A percentile compares a stretch with the other conserved stretches of the same genome.
Evolutionary conservation across 2,797 vertebrate genomes (phyloP).

Genomic region (Agapornis canus): DNA sequence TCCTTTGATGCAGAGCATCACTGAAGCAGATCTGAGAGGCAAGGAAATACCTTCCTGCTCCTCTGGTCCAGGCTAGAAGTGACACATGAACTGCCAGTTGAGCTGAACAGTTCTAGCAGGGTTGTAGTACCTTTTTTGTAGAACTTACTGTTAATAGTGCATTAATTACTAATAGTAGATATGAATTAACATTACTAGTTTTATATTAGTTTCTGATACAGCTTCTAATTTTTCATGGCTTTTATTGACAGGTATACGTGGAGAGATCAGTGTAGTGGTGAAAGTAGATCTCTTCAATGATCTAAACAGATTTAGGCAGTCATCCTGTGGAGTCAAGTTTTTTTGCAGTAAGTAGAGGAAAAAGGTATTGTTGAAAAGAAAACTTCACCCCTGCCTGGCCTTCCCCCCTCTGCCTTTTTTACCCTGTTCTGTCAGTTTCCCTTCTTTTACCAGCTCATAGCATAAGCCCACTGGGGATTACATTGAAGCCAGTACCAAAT

Average conservation of each 20-base stretch:
- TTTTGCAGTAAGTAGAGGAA: conserved; percentile 92
- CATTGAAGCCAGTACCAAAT: background rate
- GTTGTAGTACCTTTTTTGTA: background rate
- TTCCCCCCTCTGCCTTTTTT: background rate
- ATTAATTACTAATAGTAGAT: background rate
- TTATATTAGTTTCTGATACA: background rate
- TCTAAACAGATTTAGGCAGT: conserved; percentile 96
- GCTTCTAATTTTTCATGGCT: background rate
- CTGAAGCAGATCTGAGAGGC: background rate
- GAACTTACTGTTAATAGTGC: background rate
- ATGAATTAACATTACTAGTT: background rate
- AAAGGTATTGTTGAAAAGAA: background rate
- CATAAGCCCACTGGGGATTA: background rate
- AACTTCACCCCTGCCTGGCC: rapidly evolving
- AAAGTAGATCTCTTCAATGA: conserved; percentile 99
- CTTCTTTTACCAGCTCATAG: background rate
- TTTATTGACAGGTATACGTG: conserved; percentile 88
- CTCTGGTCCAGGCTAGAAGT: background rate
- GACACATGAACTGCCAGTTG: background rate
- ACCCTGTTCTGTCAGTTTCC: background rate
- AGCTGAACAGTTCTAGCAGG: rapidly evolving
- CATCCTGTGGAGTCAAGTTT: conserved; percentile 98
- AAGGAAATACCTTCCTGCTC: background rate
- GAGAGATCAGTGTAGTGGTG: conserved; percentile 95
- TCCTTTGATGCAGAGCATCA: background rate